Evolutionary conservation across 2,888 invertebrate genomes (phyloP).

Genomic region (Balanococcus diminutus): DNA sequence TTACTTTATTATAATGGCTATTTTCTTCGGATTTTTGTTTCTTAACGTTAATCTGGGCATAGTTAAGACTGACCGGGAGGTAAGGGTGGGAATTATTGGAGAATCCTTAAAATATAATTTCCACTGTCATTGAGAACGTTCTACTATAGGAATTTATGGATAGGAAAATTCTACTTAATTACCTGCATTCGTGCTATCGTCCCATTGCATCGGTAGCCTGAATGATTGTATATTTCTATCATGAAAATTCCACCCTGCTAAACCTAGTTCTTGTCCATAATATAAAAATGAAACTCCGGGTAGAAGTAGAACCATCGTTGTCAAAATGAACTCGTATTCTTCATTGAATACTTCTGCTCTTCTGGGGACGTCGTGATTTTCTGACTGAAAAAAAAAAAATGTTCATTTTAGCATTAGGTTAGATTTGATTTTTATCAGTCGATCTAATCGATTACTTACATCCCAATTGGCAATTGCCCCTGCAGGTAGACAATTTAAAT

Average conservation of each 20-base stretch:
- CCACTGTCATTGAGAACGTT: too few species aligned
- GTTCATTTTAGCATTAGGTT: neutral
- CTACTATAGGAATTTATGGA: too few species aligned
- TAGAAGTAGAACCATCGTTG: neutral
- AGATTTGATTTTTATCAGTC: too few species aligned
- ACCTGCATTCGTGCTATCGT: neutral
- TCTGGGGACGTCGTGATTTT: neutral
- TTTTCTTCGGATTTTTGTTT: conserved; percentile 20
- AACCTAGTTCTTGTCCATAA: neutral
- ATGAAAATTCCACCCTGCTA: conserved; percentile 65
- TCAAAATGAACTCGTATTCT: conserved; percentile 4
- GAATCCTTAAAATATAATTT: conserved; percentile 44
- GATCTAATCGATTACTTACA: neutral
- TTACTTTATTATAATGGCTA: conserved; percentile 46
- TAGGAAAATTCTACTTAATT: too few species aligned
- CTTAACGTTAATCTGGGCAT: conserved; percentile 39
- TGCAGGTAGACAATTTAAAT: neutral
- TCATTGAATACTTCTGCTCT: neutral
- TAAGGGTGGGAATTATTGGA: neutral
- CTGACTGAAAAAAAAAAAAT: neutral
- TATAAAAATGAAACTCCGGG: neutral
- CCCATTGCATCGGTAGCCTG: neutral
- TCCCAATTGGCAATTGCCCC: conserved; percentile 2
- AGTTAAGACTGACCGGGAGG: conserved; percentile 52
- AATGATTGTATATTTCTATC: neutral